Base-by-base conservation (phyloP, 2,888 invertebrate species). In the Rotaria magnacalcarata region DNA sequence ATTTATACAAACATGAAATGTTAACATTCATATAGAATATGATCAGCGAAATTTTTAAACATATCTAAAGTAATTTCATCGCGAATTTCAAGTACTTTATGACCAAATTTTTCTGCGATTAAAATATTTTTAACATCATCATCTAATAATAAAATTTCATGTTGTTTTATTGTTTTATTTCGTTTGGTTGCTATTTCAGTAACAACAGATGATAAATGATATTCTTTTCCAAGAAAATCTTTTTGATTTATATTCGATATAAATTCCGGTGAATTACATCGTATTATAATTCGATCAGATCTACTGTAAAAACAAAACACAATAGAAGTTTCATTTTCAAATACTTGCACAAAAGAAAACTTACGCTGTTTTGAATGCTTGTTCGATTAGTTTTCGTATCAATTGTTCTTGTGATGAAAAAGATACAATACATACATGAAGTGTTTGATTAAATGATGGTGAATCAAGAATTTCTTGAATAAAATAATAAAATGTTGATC, bases 81-180 rank as follows among this genome's bases (percentile, higher is more conserved):
- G 4, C 27, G 52, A 16, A 85, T 54, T 41, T 85, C 88, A 86
- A 89, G 89, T 0, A 89, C 89, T 86, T 88, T 88, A 86, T 90
- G 90, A 47, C 89, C 89, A 87, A 89, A 90, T 86, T 89, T 88
- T n/a, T 88, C 85, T 1, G 90, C 90, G 74, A 88, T 88, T n/a
- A 88, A 87, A 11, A 89, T 88, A 85, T 90, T 90, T 85, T 89
- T 88, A 43, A 84, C 87, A 85, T 89, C 89, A 87, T 90, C 90
- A 87, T 90, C 89, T 85, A 90, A 87, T 41, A 90, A 88, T 67
- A 90, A 88, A 47, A 90, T 88, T 87, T 89, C 89, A 6, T 88
- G 87, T 41, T 89, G 88, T 54, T 89, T 52, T 54, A 74, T 21
- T 41, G 6, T 27, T 43, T 50, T 54, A 7, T 50, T 27, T 2